Evolutionary conservation across 2,113 vertebrate genomes (phyloP).

Genomic region (Rallus limicola): DNA sequence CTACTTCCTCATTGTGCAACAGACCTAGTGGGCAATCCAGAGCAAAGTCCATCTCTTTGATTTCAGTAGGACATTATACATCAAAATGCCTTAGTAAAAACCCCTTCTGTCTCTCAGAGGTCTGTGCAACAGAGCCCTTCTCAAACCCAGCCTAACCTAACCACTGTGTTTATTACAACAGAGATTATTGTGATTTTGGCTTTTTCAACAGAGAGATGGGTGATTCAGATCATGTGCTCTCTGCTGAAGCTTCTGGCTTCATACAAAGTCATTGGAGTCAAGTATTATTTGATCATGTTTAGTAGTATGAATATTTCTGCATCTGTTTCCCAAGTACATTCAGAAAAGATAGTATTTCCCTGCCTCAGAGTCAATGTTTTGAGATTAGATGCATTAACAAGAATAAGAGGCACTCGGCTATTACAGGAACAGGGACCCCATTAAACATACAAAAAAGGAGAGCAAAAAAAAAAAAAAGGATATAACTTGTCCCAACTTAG

Average conservation of each 20-base stretch:
- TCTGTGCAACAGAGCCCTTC: background rate
- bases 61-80: background rate
- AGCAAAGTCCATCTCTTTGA: background rate
- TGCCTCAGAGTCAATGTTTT: background rate
- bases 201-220: background rate
- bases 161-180: background rate
- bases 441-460: background rate
- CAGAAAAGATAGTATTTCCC: background rate
- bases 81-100: background rate
- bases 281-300: background rate
- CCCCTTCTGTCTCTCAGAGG: background rate
- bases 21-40: background rate
- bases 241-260: background rate
- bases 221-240: background rate
- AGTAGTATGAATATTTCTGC: background rate
- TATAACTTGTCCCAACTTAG: background rate
- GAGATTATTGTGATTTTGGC: background rate
- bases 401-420: background rate
- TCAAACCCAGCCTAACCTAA: background rate
- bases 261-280: background rate
- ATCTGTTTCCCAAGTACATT: background rate
- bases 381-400: background rate
- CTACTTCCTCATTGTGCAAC: constrained; percentile 14
- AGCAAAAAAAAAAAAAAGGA: background rate
- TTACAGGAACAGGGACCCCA: background rate